Evolutionary conservation across 53 echinoderm and acorn worm genomes (phyloP), one percentile per base, ranked within the genome.

Genomic region (Echinarachnius parma): DNA sequence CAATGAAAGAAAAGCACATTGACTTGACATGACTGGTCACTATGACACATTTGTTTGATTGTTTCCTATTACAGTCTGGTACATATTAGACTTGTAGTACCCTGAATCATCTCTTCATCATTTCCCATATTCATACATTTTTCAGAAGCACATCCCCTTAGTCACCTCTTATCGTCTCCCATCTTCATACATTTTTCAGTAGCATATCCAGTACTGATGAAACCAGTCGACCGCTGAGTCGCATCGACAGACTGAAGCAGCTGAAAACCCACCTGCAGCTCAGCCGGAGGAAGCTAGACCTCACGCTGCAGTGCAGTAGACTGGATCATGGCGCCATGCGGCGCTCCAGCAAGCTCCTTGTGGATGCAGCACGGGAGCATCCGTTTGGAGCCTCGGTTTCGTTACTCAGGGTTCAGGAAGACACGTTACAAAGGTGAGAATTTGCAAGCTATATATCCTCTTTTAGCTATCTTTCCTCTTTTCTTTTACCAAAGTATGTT

Each of bases 341-440:
- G 64, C 57, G 78, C 52, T 74, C 88, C 59, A 83, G 92, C 50
- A 77, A 75, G 76, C 81, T 65, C 19, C 78, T 92, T 16, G 81
- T 84, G 44, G 79, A 92, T 72, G 87, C 92, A 7, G 92, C 92
- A 47, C 87, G 92, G 60, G 92, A 81, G 8, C 92, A 92, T 48
- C 84, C 92, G 4, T 92, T 92, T 72, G 92, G 92, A 28, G 63
- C 92, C 9, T 84, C 76, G n/a, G 92, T 92, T 46, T 92, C 92
- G 2, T 33, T 87, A 39, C 75, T 92, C 63, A 75, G 87, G 50
- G 64, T 66, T 21, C 46, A 58, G 15, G 75, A 84, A 29, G 66
- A 87, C 53, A 81, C 84, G 11, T 44, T 87, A 34, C 75, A 72
- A 65, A 92, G 92, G 92, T 92, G 46, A 27, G 85, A 55, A 10